Conservation (phyloP, 2,113 vertebrate genomes). For the Chroicocephalus ridibundus region DNA sequence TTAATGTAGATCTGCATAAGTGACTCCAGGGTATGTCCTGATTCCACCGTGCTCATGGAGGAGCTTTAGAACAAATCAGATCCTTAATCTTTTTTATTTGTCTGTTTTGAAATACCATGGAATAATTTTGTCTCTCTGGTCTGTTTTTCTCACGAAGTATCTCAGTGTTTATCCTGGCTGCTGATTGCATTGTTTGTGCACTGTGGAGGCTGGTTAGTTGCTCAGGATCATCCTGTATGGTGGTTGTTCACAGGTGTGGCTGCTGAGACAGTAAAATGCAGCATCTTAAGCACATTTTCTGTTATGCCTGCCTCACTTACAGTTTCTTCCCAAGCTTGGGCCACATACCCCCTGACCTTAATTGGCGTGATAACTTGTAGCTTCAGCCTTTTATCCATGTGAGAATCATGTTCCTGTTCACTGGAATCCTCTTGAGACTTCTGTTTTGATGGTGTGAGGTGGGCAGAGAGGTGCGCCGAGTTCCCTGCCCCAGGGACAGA, state of each 20-base stretch:
- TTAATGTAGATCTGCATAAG: not conserved
- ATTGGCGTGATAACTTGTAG: not conserved
- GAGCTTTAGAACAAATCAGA: not conserved
- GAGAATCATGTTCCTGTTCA: not conserved
- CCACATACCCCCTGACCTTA: not conserved
- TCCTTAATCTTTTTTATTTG: not conserved
- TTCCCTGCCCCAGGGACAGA: accelerated
- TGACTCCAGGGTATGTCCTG: not conserved
- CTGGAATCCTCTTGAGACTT: not conserved
- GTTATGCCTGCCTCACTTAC: not conserved
- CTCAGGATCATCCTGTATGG: not conserved
- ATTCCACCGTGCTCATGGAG: not conserved
- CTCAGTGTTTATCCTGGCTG: not conserved
- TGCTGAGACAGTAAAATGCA: not conserved
- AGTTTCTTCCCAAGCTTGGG: not conserved
- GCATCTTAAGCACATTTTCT: not conserved
- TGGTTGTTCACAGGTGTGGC: not conserved
- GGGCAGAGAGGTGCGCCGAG: accelerated
- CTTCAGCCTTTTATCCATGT: not conserved
- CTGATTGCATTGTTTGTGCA: not conserved
- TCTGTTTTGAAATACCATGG: not conserved
- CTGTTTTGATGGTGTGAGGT: not conserved
- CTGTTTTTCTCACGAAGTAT: not conserved
- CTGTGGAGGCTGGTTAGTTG: not conserved
- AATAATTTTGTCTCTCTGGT: not conserved